phyloP scores from a whole-genome alignment of 2,888 invertebrate species.

The Brachyptera putata region DNA sequence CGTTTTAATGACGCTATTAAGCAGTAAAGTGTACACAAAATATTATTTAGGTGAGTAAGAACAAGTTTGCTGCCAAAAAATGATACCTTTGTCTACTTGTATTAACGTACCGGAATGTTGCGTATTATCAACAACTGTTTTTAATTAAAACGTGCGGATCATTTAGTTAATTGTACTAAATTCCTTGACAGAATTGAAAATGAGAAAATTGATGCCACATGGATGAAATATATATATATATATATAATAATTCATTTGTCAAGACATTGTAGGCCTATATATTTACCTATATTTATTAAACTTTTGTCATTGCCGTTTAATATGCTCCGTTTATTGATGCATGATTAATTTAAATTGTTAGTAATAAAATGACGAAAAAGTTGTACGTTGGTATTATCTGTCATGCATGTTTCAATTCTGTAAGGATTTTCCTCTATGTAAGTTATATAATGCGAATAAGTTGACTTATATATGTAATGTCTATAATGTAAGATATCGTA shows the following conservation, averaged over 20 bases:
- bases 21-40: slow-evolving; percentile 9
- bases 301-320: no score
- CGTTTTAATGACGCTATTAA: slow-evolving; percentile 6
- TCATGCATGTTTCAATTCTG: no score
- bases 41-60: slow-evolving; percentile 4
- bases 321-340: no score
- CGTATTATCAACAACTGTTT: neutral
- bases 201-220: neutral
- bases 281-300: no score
- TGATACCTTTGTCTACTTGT: neutral
- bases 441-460: no score
- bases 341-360: neutral
- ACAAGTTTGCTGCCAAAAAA: no score
- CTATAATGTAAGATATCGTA: neutral
- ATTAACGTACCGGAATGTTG: neutral
- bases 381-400: neutral
- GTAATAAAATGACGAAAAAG: neutral
- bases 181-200: neutral
- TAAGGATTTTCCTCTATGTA: no score
- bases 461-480: no score
- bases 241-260: no score
- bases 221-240: no score
- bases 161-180: slow-evolving; percentile 16
- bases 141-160: slow-evolving; percentile 12
- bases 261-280: no score